phyloP scores from a whole-genome alignment of 2,113 vertebrate species.

The Emydura subglobosa region DNA sequence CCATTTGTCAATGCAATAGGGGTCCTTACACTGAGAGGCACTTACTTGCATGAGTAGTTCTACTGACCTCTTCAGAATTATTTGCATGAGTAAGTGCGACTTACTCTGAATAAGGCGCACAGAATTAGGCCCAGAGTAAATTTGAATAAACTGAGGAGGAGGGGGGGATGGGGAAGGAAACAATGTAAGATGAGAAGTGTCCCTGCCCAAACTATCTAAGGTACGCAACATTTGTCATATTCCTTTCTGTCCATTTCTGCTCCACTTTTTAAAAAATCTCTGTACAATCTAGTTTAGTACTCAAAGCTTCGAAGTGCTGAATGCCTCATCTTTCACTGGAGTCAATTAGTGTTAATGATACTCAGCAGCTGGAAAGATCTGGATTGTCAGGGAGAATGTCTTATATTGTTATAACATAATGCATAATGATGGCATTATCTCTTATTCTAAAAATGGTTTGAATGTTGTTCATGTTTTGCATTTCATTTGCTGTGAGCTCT shows the following conservation, averaged over 20 bases:
- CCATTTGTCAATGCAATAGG: not conserved
- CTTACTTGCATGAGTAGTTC: not conserved
- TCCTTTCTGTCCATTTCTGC: not conserved
- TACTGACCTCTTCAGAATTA: not conserved
- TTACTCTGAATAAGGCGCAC: not conserved
- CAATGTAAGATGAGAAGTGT: not conserved
- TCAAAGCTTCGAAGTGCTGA: not conserved
- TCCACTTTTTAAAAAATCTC: not conserved
- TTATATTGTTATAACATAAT: not conserved
- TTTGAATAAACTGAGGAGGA: not conserved
- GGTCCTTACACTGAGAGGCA: not conserved
- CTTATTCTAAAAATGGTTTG: not conserved
- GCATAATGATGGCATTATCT: not conserved
- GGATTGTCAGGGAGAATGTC: not conserved
- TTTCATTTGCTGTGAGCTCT: not conserved
- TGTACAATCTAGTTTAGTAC: not conserved
- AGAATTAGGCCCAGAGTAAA: not conserved
- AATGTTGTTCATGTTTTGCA: not conserved
- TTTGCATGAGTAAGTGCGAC: not conserved
- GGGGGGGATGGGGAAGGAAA: not conserved
- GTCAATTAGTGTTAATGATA: not conserved
- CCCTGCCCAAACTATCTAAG: not conserved
- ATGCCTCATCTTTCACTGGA: not conserved
- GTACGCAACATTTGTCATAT: not conserved
- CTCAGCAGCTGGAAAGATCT: not conserved